These are phyloP conservation scores for Drosophila siamana DNA, from an alignment of 2,888 invertebrate genomes.

Conservation along the genomic window DNA sequence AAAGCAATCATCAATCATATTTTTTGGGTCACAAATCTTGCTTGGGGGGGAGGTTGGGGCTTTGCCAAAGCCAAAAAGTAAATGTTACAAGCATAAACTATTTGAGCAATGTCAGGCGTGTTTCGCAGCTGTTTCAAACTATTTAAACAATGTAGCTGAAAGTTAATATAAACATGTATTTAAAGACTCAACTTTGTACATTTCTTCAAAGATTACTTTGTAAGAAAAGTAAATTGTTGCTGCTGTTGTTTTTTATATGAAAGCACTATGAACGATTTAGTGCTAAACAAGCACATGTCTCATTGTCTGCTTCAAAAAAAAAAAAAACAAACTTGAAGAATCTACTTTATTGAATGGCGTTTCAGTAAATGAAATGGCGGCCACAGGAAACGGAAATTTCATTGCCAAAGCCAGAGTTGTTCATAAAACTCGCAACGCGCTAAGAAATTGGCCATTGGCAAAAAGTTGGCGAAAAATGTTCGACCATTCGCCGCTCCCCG, in stretches of 20 bases:
- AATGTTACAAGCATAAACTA: neutral
- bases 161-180: neutral
- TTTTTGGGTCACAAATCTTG: constrained; percentile 15
- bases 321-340: constrained; percentile 13
- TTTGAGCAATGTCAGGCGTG: neutral
- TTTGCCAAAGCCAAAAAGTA: neutral
- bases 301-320: neutral
- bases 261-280: too few relatives aligned
- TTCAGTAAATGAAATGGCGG: constrained; percentile 60
- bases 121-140: neutral
- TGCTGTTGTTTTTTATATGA: neutral
- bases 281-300: neutral
- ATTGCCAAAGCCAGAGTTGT: constrained; percentile 55
- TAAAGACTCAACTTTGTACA: neutral
- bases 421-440: constrained; percentile 54
- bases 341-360: constrained; percentile 22
- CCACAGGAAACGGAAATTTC: constrained; percentile 64
- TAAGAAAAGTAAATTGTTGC: neutral
- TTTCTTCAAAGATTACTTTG: neutral
- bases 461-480: constrained; percentile 44
- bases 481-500: neutral
- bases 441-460: constrained; percentile 64
- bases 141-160: neutral
- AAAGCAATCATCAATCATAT: constrained; percentile 25
- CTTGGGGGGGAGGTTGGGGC: neutral